These are phyloP conservation scores for Pachliopta kotzebuea DNA, from an alignment of 2,888 invertebrate species.

Conservation along the genomic window DNA sequence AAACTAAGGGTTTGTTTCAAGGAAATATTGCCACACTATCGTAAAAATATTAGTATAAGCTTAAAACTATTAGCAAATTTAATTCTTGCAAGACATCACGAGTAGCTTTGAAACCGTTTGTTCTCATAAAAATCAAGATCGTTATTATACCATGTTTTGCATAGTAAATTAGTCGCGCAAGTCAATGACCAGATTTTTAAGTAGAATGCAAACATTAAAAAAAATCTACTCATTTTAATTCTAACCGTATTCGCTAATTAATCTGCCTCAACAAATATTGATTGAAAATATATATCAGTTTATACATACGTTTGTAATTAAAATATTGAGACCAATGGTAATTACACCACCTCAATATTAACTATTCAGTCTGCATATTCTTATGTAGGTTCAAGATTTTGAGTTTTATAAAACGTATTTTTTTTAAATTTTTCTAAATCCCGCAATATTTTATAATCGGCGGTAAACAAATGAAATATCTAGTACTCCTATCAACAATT, in stretches of 20 bases:
- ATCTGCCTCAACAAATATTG: slow-evolving; percentile 3
- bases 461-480: background rate
- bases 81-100: background rate
- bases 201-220: slow-evolving; percentile 17
- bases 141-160: slow-evolving; percentile 23
- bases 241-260: slow-evolving; percentile 11
- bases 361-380: no score
- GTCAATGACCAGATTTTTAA: slow-evolving; percentile 27
- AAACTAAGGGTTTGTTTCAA: no score
- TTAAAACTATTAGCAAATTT: background rate
- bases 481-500: background rate
- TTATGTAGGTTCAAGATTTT: background rate
- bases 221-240: slow-evolving; percentile 11
- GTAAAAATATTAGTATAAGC: background rate
- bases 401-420: background rate
- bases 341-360: no score
- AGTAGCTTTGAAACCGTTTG: slow-evolving; percentile 15
- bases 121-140: slow-evolving; percentile 25
- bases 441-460: background rate
- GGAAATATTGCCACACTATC: background rate
- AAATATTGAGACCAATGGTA: no score
- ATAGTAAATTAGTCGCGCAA: slow-evolving; percentile 26
- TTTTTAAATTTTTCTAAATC: background rate
- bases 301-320: no score
- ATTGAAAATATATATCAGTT: background rate